Conservation (phyloP, 2,797 vertebrate genomes). For the Anas acuta region DNA sequence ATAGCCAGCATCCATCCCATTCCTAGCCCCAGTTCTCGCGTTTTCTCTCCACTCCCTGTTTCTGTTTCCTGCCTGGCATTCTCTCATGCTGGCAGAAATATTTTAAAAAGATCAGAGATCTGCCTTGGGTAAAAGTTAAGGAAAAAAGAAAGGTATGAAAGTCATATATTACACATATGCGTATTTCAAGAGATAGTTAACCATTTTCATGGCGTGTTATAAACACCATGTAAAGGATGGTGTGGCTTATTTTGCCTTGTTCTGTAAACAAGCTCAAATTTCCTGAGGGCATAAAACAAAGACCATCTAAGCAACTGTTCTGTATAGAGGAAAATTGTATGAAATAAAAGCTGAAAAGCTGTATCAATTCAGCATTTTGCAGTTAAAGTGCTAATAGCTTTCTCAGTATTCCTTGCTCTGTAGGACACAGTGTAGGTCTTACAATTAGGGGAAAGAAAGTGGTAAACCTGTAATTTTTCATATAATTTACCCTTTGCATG, state of each 20-base stretch:
- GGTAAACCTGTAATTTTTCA: background rate
- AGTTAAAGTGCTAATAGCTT: background rate
- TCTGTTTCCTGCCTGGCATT: background rate
- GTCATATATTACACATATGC: background rate
- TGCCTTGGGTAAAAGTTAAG: background rate
- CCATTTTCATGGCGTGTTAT: background rate
- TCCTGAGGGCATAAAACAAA: background rate
- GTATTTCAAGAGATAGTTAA: background rate
- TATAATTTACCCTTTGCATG: background rate
- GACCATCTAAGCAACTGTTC: background rate
- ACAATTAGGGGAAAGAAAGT: background rate
- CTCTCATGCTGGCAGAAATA: background rate
- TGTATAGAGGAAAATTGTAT: background rate
- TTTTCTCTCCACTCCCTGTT: background rate
- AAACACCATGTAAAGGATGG: background rate
- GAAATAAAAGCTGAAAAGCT: background rate
- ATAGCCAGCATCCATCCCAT: background rate
- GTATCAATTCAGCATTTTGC: background rate
- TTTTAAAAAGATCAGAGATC: background rate
- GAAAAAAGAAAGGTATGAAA: background rate
- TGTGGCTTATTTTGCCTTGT: background rate
- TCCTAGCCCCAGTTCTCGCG: background rate
- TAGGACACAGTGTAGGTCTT: background rate
- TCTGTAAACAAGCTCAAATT: background rate
- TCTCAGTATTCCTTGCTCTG: background rate